A percentile compares a stretch with the other conserved stretches of the same genome.
These are phyloP conservation scores for Enoplosus armatus DNA, from an alignment of 2,797 vertebrate species.

Conservation along the genomic window DNA sequence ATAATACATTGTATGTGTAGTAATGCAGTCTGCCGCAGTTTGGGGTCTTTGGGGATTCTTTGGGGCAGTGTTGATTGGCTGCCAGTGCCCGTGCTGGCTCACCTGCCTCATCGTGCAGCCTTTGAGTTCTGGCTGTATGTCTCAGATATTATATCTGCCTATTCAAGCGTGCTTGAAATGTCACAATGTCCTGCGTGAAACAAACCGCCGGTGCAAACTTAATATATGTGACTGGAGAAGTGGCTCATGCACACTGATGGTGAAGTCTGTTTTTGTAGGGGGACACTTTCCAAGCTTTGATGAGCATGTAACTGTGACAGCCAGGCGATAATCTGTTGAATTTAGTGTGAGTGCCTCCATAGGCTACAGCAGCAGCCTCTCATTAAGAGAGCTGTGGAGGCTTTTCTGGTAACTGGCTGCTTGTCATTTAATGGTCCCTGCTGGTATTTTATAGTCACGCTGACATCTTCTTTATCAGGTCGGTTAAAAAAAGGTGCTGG, in stretches of 20 bases:
- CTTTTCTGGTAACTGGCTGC: neutral
- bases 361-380: neutral
- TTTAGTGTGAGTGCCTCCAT: neutral
- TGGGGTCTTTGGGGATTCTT: slow-evolving; percentile 33
- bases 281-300: neutral
- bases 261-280: neutral
- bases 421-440: neutral
- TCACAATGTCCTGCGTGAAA: slow-evolving; percentile 4
- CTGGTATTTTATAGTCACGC: neutral
- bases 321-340: slow-evolving; percentile 25
- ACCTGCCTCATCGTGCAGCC: neutral
- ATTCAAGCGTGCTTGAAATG: slow-evolving; percentile 37
- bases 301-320: neutral
- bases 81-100: neutral
- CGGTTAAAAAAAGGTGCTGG: neutral
- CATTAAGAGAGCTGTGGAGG: neutral
- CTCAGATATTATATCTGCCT: neutral
- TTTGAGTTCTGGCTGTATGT: slow-evolving; percentile 17
- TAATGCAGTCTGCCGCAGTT: neutral
- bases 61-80: slow-evolving; percentile 1
- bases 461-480: neutral
- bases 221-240: neutral
- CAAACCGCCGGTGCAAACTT: neutral
- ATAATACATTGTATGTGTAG: no score
- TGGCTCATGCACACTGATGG: neutral